These are phyloP conservation scores for Xylota sylvarum DNA, from an alignment of 2,888 invertebrate genomes.

Conservation along the genomic window DNA sequence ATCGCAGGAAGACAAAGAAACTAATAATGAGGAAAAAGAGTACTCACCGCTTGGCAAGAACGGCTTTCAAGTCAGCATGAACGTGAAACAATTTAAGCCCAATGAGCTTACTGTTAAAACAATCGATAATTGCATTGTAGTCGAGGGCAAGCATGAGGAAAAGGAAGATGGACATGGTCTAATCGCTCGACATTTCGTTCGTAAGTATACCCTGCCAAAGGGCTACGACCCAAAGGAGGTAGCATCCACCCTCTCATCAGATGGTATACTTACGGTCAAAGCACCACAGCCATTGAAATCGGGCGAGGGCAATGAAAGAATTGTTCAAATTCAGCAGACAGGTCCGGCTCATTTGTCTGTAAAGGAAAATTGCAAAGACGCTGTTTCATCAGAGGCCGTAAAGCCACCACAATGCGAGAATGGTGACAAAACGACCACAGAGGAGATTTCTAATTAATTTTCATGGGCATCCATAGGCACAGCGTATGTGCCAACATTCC, in stretches of 20 bases:
- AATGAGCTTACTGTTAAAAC: constrained; percentile 90
- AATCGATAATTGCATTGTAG: constrained; percentile 87
- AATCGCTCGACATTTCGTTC: constrained; percentile 92
- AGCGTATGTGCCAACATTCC: constrained; percentile 70
- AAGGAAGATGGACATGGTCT: constrained; percentile 90
- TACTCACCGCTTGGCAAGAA: constrained; percentile 86
- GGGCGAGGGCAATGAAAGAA: constrained; percentile 85
- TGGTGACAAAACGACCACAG: constrained; percentile 69
- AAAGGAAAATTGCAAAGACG: constrained; percentile 78
- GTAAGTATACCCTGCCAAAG: constrained; percentile 89
- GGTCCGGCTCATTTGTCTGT: constrained; percentile 86
- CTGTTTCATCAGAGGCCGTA: constrained; percentile 66
- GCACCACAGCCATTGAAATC: constrained; percentile 86
- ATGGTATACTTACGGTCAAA: constrained; percentile 91
- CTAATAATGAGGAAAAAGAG: constrained; percentile 83
- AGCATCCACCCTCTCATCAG: constrained; percentile 91
- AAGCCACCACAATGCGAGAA: constrained; percentile 70
- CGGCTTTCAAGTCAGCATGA: constrained; percentile 89
- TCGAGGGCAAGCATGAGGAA: constrained; percentile 90
- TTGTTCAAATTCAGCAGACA: constrained; percentile 87
- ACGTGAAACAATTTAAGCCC: constrained; percentile 90
- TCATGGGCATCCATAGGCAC: constrained; percentile 57
- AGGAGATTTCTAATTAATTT: constrained; percentile 71
- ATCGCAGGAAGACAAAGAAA: constrained; percentile 87
- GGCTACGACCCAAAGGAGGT: constrained; percentile 90